phyloP scores from a whole-genome alignment of 2,888 invertebrate genomes.

The Unio delphinus region DNA sequence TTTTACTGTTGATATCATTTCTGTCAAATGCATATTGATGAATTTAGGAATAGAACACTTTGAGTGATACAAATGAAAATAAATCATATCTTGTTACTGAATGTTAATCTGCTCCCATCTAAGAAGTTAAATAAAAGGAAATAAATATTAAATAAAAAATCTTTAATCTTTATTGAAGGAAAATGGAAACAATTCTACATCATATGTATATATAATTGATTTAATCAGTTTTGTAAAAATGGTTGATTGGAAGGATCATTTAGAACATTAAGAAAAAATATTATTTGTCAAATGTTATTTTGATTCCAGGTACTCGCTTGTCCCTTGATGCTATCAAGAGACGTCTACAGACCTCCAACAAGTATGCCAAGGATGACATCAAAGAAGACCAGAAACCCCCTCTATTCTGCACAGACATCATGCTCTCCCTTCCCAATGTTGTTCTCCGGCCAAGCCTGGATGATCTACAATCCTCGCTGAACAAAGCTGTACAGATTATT shows the following conservation, averaged over 20 bases:
- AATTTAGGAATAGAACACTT: too few species aligned
- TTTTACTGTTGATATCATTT: not conserved
- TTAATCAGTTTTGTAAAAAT: not conserved
- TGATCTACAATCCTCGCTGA: constrained; percentile 89
- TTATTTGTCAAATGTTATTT: not conserved
- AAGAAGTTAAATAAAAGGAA: too few species aligned
- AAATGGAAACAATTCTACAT: not conserved
- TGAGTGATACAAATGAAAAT: too few species aligned
- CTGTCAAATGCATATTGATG: too few species aligned
- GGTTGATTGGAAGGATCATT: too few species aligned
- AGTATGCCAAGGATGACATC: constrained; percentile 60
- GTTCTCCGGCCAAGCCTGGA: constrained; percentile 90
- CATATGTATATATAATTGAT: not conserved
- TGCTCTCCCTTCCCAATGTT: constrained; percentile 89
- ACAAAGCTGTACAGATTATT: constrained; percentile 86
- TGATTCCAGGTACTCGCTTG: constrained; percentile 64
- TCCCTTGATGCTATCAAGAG: constrained; percentile 71
- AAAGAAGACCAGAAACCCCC: constrained; percentile 65
- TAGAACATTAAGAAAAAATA: not conserved
- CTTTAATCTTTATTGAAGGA: too few species aligned
- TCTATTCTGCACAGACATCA: constrained; percentile 85
- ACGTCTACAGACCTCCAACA: constrained; percentile 67
- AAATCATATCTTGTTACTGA: too few species aligned
- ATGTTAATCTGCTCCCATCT: too few species aligned
- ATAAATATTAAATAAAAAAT: not conserved